Evolutionary conservation across 2,113 vertebrate species (phyloP), one percentile per base, ranked within the genome.

Genomic region (Strigops habroptila): DNA sequence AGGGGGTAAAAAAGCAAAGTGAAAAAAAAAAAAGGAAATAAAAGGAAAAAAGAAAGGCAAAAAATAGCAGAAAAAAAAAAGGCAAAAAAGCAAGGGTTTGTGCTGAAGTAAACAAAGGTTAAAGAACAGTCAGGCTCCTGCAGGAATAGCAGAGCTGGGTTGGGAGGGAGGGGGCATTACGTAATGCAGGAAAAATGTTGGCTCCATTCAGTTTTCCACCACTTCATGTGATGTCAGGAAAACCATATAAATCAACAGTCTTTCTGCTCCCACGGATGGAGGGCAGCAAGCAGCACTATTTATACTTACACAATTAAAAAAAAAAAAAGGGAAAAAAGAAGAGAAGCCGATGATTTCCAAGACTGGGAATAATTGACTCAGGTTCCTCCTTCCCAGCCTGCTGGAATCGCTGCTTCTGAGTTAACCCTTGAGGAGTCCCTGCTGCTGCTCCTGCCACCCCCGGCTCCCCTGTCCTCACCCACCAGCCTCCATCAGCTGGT

Each of bases 121-220:
- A 97, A 97, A 97, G 97, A 98, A 97, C 96, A 97, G 97, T 97
- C 98, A 96, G 96, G 92, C 97, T 97, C 88, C 96, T 96, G 96
- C 91, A 98, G 97, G 88, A 97, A 97, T 93, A 97, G 96, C 97
- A 96, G 76, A 89, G 95, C 91, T 94, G 78, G 65, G 91, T 92
- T 49, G 95, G 97, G 97, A 96, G 96, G 96, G 97, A 97, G 96
- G 95, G 64, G 92, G 97, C 96, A 98, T 98, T 98, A 98, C 97
- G 97, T 99, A 98, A 99, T 98, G 97, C 96, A 98, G 97, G 97
- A 98, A 98, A 98, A 98, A 98, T 99, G 97, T 98, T 98, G 98
- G 98, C 98, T 96, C 95, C 84, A 83, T 96, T 97, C 95, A 91
- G 90, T 96, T 97, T 95, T 97, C 94, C 96, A 96, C 92, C 88